These are phyloP conservation scores for Zeuzera pyrina DNA, from an alignment of 2,888 invertebrate genomes.

Conservation along the genomic window DNA sequence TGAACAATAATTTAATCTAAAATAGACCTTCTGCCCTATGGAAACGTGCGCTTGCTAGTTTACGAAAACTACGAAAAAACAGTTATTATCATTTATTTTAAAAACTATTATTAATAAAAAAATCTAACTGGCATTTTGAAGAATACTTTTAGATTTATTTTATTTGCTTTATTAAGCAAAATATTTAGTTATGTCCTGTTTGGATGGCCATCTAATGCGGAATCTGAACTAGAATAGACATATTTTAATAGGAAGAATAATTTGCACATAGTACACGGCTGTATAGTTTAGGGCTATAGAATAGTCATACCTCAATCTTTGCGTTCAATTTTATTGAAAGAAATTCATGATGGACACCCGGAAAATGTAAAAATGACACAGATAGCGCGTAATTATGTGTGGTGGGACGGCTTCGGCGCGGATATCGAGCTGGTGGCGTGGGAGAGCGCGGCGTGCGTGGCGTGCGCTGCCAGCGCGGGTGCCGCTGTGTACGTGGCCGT, in stretches of 20 bases:
- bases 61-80: no score
- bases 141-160: no score
- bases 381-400: background rate
- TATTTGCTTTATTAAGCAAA: background rate
- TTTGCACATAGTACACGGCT: constrained; percentile 4
- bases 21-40: no score
- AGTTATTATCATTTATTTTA: no score
- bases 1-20: no score
- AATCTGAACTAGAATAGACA: no score
- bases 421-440: background rate
- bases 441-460: background rate
- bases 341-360: constrained; percentile 14
- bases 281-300: constrained; percentile 8
- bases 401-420: background rate
- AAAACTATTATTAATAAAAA: no score
- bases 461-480: background rate
- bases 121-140: no score
- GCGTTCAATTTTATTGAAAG: constrained; percentile 1
- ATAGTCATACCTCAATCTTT: constrained; percentile 6
- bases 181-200: background rate
- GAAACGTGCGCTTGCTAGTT: no score
- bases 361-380: constrained; percentile 10
- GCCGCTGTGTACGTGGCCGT: background rate
- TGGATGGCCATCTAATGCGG: background rate
- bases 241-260: no score